Evolutionary conservation across 2,113 vertebrate species (phyloP).

Genomic region (Mesoclemmys tuberculata): DNA sequence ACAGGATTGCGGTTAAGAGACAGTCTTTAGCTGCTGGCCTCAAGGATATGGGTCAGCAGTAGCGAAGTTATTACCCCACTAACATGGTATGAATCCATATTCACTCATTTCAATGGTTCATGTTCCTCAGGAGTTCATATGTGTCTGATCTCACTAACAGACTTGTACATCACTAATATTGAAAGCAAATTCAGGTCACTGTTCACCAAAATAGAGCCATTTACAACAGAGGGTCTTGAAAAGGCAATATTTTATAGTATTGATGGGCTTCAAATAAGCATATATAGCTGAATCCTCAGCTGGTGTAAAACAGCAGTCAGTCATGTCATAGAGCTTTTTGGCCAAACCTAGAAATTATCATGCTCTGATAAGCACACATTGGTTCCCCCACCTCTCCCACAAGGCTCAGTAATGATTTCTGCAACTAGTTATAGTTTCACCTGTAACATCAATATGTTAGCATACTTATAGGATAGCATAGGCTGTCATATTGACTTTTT

Average conservation of each 20-base stretch:
- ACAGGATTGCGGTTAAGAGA: rapidly evolving
- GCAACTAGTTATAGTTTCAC: background rate
- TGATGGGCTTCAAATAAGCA: background rate
- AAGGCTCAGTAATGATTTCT: background rate
- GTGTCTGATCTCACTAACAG: rapidly evolving
- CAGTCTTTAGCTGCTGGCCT: background rate
- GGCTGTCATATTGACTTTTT: no score
- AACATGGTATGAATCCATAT: background rate
- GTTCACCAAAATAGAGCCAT: background rate
- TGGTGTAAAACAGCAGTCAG: background rate
- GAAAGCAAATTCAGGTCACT: background rate
- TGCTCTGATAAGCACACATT: background rate
- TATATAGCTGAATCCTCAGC: background rate
- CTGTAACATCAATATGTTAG: background rate
- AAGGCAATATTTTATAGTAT: background rate
- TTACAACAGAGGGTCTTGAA: background rate
- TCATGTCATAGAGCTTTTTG: rapidly evolving
- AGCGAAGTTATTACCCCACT: rapidly evolving
- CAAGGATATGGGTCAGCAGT: no score
- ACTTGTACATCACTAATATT: background rate
- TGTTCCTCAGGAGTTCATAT: background rate
- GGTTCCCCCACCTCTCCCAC: background rate
- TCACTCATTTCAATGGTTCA: background rate
- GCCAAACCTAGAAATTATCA: background rate
- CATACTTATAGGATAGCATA: no score